Base-by-base conservation (phyloP, 2,888 invertebrate genomes). In the Ectemnius lituratus region DNA sequence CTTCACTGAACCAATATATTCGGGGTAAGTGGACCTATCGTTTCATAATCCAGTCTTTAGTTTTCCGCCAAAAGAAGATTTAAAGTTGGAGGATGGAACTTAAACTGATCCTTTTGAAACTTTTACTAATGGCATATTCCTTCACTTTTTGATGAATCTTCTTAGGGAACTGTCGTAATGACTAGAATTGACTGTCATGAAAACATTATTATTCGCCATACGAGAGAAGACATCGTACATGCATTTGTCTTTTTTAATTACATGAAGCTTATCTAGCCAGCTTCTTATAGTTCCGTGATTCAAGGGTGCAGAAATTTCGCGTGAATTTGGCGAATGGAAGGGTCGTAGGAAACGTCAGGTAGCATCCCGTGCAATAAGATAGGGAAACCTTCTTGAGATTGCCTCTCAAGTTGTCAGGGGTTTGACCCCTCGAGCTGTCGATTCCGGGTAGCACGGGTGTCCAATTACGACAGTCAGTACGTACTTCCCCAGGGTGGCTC, bases 331-430 rank as follows among this genome's bases (percentile, higher is more conserved):
- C 45, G 20, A 27, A 4, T 23, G 49, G 49, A 49, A 20, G n/a
- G 23, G 62, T 27, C 49, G 62, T 37, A 58, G 56, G 68, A 68
- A 70, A 70, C 62, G 60, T 68, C 47, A 49, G 71, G 61, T 70
- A 62, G 66, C 62, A 16, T 58, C 20, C 45, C 45, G 47, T 11
- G 83, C 79, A 84, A 84, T 77, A 73, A 80, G 81, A 84, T 84
- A 84, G 81, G 80, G 80, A 84, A 84, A 83, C 83, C 82, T 82
- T 83, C 76, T 76, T 49, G 72, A 80, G 78, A 82, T 83, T 76
- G 76, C 73, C 71, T 73, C 82, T 86, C 79, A 70, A 72, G 79
- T 85, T 84, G 78, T 70, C 78, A 69, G 75, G 80, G 82, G 78
- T 75, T 83, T 76, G 81, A 81, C 77, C 80, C 84, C 76, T 80